These are phyloP conservation scores for Orgyia antiqua DNA, from an alignment of 2,888 invertebrate genomes.

Conservation along the genomic window DNA sequence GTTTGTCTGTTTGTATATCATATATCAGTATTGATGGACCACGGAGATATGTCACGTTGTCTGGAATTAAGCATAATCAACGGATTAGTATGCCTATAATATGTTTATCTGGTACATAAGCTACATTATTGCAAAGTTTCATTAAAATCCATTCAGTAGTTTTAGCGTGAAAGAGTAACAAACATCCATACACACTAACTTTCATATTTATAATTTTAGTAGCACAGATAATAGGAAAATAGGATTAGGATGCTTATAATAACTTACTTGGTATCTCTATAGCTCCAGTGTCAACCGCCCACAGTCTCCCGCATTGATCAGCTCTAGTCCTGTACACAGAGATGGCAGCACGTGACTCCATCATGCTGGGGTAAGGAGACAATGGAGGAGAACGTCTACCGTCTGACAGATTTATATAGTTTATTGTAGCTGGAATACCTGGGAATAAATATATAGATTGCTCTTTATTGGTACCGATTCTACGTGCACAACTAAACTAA, in stretches of 20 bases:
- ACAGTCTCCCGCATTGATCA: constrained; percentile 85
- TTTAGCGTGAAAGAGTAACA: too few species aligned
- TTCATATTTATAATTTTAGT: too few species aligned
- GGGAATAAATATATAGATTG: constrained; percentile 10
- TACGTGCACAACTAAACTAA: too few species aligned
- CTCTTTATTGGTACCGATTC: too few species aligned
- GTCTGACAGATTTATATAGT: constrained; percentile 63
- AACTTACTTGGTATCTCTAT: constrained; percentile 81
- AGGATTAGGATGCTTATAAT: too few species aligned
- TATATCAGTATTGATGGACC: constrained; percentile 81
- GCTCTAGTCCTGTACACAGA: constrained; percentile 85
- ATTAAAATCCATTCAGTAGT: too few species aligned
- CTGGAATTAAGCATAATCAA: constrained; percentile 38
- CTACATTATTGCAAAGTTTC: too few species aligned
- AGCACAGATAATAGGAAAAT: not conserved
- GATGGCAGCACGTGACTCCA: constrained; percentile 54
- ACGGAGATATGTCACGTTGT: constrained; percentile 64
- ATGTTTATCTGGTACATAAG: too few species aligned
- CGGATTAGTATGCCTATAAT: too few species aligned
- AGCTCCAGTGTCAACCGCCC: constrained; percentile 88
- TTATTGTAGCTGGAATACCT: constrained; percentile 81
- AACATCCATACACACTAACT: too few species aligned
- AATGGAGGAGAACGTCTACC: constrained; percentile 47
- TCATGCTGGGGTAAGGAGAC: constrained; percentile 52
- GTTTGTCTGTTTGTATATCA: constrained; percentile 80